Conservation (phyloP, 2,888 invertebrate genomes). For the Balanococcus diminutus region DNA sequence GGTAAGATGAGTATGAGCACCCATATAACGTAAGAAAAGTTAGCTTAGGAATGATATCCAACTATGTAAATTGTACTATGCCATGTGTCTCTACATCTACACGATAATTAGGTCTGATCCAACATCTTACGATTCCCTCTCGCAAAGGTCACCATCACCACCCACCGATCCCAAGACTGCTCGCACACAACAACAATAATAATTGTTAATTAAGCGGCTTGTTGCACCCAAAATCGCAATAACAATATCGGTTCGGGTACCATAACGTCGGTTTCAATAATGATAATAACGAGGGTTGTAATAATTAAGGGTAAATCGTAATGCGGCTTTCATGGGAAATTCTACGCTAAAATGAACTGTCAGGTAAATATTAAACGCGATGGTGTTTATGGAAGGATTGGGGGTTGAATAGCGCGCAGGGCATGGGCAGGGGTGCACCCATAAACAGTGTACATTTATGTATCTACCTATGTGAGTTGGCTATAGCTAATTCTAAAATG, state of each 20-base stretch:
- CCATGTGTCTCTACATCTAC: no score
- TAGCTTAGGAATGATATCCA: no score
- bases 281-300: neutral
- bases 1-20: no score
- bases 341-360: neutral
- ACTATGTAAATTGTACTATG: no score
- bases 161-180: no score
- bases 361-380: neutral
- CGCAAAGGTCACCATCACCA: no score
- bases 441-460: neutral
- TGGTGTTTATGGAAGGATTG: no score
- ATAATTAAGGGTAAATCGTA: slow-evolving; percentile 11
- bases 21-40: no score
- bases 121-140: no score
- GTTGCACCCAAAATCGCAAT: neutral
- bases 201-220: slow-evolving; percentile 3
- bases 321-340: neutral
- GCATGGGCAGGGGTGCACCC: neutral
- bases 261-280: neutral
- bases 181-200: no score
- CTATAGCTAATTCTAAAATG: neutral
- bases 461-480: neutral
- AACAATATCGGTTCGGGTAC: neutral
- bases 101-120: no score
- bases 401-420: no score